These are phyloP conservation scores for Dicycla oo DNA, from an alignment of 2,888 invertebrate genomes.

Conservation along the genomic window DNA sequence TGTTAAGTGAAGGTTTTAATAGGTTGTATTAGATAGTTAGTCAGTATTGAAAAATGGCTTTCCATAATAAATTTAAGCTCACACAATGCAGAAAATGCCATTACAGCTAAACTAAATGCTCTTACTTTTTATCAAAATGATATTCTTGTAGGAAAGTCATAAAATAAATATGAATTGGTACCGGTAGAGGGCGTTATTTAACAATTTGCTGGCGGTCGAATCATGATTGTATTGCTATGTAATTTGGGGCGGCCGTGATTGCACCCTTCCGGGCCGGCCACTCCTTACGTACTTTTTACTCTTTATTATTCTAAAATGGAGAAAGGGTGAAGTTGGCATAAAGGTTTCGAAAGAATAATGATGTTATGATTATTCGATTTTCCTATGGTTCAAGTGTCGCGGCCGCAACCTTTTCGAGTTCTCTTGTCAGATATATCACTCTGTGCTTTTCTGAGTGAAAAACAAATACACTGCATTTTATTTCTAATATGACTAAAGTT, in stretches of 20 bases:
- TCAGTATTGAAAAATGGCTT: not conserved
- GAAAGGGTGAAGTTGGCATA: conserved; percentile 36
- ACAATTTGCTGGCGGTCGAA: conserved; percentile 57
- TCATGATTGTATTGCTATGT: conserved; percentile 62
- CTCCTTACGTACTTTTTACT: conserved; percentile 41
- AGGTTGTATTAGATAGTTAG: not conserved
- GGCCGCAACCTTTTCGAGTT: not conserved
- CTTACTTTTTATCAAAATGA: conserved; percentile 55
- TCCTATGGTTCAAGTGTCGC: not conserved
- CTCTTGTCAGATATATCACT: not conserved
- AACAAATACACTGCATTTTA: not conserved
- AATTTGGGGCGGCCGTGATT: conserved; percentile 62
- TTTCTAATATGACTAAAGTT: not conserved
- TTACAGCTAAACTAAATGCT: conserved; percentile 43
- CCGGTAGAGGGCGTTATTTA: conserved; percentile 55
- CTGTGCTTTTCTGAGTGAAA: not conserved
- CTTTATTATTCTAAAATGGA: conserved; percentile 55
- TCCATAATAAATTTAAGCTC: not conserved
- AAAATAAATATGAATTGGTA: conserved; percentile 63
- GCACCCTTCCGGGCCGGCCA: conserved; percentile 59
- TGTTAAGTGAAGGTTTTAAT: too few relatives aligned
- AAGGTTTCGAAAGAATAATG: conserved; percentile 30
- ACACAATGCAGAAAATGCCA: not conserved
- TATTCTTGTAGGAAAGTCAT: conserved; percentile 52
- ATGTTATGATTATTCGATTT: conserved; percentile 15